Conservation (phyloP, 2,113 vertebrate species). For the Electrona antarctica region DNA sequence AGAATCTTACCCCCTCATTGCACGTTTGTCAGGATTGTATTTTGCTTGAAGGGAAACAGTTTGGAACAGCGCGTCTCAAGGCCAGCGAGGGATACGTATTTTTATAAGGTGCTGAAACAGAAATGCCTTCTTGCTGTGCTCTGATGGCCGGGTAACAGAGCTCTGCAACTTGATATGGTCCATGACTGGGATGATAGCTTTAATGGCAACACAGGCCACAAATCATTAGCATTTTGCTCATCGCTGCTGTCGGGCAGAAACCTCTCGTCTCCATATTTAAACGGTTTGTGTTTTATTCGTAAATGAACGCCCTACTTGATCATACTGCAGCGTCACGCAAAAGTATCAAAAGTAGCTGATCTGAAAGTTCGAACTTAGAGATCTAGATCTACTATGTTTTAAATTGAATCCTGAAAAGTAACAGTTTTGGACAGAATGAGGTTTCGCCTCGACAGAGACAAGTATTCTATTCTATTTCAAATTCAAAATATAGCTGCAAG, state of each 20-base stretch:
- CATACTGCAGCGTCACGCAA: too few relatives aligned
- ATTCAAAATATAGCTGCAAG: too few relatives aligned
- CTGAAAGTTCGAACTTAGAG: too few relatives aligned
- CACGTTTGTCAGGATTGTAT: slow-evolving; percentile 39
- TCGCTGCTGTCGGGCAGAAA: not conserved
- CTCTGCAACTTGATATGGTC: slow-evolving; percentile 56
- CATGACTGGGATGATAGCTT: not conserved
- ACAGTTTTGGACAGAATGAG: too few relatives aligned
- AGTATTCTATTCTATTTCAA: not conserved
- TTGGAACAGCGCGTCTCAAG: slow-evolving; percentile 3
- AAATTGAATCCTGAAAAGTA: too few relatives aligned
- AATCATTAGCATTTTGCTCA: not conserved
- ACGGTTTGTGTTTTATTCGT: too few relatives aligned
- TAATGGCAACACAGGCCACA: not conserved
- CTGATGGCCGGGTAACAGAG: slow-evolving; percentile 24
- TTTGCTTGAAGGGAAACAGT: slow-evolving; percentile 29
- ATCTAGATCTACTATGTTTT: too few relatives aligned
- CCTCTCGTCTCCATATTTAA: too few relatives aligned
- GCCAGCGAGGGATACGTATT: slow-evolving; percentile 5
- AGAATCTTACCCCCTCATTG: slow-evolving; percentile 3
- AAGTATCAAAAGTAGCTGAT: too few relatives aligned
- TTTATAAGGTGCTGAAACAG: slow-evolving; percentile 28
- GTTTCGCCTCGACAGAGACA: too few relatives aligned
- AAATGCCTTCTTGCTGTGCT: slow-evolving; percentile 12
- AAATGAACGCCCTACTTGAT: too few relatives aligned